Base-by-base conservation (phyloP, 92 coral and sea anemone genomes). In the Pocillopora meandrina region DNA sequence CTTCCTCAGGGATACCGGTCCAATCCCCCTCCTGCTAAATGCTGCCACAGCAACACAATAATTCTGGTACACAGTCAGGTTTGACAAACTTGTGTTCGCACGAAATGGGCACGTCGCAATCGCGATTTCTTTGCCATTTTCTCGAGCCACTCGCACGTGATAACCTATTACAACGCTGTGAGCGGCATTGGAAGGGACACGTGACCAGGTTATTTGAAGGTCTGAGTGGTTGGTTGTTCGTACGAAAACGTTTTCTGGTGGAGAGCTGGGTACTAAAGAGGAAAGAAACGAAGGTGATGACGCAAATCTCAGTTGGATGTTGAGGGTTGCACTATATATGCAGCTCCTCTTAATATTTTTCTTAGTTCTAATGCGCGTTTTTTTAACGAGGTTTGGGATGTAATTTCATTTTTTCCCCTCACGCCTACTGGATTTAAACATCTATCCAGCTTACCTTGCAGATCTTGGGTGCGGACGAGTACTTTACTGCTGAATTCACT, bases 111-210 rank as follows among this genome's bases (percentile, higher is more conserved):
- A 18, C 12, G 31, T 64, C 31, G 1, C 12, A 12, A 64, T 18
- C 10, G 10, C 31, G 68, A 31, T 64, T 64, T 64, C 56, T 90
- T 90, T 72, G 90, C 95, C 91, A 67, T 71, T 20, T 71, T 71
- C 75, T 12, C 33, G 12, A 10, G 47, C 5, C 8, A 36, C 55
- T 36, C 21, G 55, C 20, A 71, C 57, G 0, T 13, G 21, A 71
- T 34, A 71, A 71, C 75, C 75, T 23, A 71, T 1, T 36, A 71
- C 56, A 14, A 13, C 13, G 75, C 56, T 36, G 56, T 16, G 10
- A 18, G 19, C 52, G 10, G 13, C 56, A 36, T 19, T 34, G 75
- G 56, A 19, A 36, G 75, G 75, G 17, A 71, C 75, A 71, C 58
- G 75, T 71, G 75, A 71, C 75, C 75, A 71, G 56, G 75, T 9